These are phyloP conservation scores for Teleogryllus occipitalis DNA, from an alignment of 1,140 invertebrate species.

Conservation along the genomic window DNA sequence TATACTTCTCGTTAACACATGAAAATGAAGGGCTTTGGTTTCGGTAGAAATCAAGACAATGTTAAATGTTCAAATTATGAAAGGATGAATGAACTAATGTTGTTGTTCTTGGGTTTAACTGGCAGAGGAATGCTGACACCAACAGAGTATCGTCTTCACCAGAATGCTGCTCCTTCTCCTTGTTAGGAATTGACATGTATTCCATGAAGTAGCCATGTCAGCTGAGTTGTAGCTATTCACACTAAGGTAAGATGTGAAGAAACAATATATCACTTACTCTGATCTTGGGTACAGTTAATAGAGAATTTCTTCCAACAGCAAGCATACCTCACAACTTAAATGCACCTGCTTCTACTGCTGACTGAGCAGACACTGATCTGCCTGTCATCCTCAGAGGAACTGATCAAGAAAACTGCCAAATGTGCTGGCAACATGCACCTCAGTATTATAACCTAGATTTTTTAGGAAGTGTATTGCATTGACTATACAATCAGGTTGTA, in stretches of 20 bases:
- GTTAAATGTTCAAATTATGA: no score
- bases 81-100: no score
- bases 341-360: not conserved
- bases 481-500: not conserved
- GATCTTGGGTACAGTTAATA: not conserved
- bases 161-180: slow-evolving; percentile 31
- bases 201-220: not conserved
- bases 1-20: no score
- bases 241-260: not conserved
- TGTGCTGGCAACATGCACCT: not conserved
- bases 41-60: no score
- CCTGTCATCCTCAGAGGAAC: not conserved
- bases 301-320: not conserved
- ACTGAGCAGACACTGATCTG: not conserved
- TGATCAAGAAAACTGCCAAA: not conserved
- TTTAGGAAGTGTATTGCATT: not conserved
- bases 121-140: slow-evolving; percentile 57
- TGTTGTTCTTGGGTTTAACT: no score
- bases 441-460: not conserved
- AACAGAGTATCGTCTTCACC: slow-evolving; percentile 53
- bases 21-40: no score
- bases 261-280: not conserved
- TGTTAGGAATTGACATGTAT: slow-evolving; percentile 14
- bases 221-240: not conserved
- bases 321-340: not conserved